Percentiles rank a stretch among this genome's conserved stretches.
Conservation (phyloP, 2,888 invertebrate genomes). For the Norana najaformis region DNA sequence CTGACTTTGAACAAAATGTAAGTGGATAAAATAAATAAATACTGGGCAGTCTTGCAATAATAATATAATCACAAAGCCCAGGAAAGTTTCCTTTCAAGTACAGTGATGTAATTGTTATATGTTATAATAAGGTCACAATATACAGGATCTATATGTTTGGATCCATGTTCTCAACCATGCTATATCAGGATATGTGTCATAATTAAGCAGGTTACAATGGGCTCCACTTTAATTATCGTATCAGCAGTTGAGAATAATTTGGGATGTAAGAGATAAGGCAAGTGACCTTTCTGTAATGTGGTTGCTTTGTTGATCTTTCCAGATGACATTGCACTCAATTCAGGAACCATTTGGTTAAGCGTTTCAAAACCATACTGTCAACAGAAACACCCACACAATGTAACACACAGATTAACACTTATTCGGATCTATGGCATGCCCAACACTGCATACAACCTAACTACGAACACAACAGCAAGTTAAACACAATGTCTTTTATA, state of each 20-base stretch:
- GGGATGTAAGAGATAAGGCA: neutral
- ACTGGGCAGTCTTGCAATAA: too few relatives aligned
- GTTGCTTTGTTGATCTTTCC: conserved; percentile 85
- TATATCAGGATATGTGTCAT: neutral
- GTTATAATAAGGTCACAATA: too few relatives aligned
- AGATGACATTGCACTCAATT: conserved; percentile 80
- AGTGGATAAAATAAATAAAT: too few relatives aligned
- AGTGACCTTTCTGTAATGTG: conserved; percentile 85
- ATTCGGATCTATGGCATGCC: too few relatives aligned
- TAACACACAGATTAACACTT: neutral
- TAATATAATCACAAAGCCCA: too few relatives aligned
- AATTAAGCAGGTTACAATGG: neutral
- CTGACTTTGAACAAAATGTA: too few relatives aligned
- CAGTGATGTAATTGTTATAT: too few relatives aligned
- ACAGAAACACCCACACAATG: neutral
- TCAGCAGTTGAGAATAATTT: neutral
- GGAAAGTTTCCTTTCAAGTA: too few relatives aligned
- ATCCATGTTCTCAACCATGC: neutral
- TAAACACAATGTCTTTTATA: too few relatives aligned
- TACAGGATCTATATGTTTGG: too few relatives aligned
- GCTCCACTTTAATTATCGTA: neutral
- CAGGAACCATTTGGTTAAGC: conserved; percentile 87
- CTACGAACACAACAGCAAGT: neutral
- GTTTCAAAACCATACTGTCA: conserved; percentile 79
- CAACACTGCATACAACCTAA: neutral